Evolutionary conservation across 1,140 invertebrate species (phyloP), one percentile per base, ranked within the genome.

Genomic region (Trichonephila clavata): DNA sequence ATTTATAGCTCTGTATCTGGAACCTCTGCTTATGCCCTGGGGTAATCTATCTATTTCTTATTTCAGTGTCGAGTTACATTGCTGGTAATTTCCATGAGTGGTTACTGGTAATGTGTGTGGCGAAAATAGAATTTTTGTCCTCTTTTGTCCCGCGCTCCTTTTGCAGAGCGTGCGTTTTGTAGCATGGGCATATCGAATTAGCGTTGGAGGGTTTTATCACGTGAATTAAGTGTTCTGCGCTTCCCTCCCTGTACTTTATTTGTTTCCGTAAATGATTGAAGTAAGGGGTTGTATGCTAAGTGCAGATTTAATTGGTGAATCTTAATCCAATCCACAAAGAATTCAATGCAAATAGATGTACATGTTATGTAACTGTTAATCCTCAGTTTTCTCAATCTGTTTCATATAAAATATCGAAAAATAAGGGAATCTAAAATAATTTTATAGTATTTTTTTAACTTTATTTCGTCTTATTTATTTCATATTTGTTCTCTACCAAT

Each of bases 71-170:
- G 84, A 86, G 91, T 92, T 92, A 61, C 91, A 61, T 60, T 32
- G 68, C 20, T 24, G 68, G 91, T 86, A 92, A 92, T 92, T 92
- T 86, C 59, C 81, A 59, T 16, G 61, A 92, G 91, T 92, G 81
- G 81, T 68, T 86, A 59, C n/a, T 80, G 43, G 24, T 92, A 92
- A 92, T 92, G 91, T 61, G 2, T 39, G 59, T 59, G 57, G 83
- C 91, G 8, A 83, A 92, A 92, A 92, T 92, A 92, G 91, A 92
- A 92, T 65, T 92, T 92, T 86, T 86, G 84, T 92, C 91, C 77
- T 83, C 77, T 92, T 86, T 92, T 43, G 86, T 50, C 77, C 43
- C 18, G 71, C 2, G 7, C 27, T 68, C 65, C 24, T 68, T 68
- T 83, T n/a, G 39, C 27, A 18, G 57, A 10, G 57, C 87, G 27